Evolutionary conservation across 1,140 invertebrate species (phyloP), one percentile per base, ranked within the genome.

Genomic region (Telenomus remus): DNA sequence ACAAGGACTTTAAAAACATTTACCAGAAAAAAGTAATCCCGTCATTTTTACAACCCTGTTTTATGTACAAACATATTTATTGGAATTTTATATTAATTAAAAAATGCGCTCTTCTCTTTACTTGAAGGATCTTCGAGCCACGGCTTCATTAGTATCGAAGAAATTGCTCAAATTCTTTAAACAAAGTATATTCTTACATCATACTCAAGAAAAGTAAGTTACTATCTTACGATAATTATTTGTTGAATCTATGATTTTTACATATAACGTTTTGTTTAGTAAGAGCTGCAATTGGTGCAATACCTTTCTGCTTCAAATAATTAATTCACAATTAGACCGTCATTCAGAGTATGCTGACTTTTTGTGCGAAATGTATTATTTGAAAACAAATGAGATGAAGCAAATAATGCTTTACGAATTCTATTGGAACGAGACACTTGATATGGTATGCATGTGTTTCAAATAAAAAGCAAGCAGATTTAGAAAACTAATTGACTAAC

Each of bases 371-470:
- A 50, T 83, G 53, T 77, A 72, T 55, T 48, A 39, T 9, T 44
- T 82, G 46, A 82, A 82, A 55, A 61, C 76, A 0, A 64, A 79
- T 3, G 64, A 81, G 43, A 72, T 86, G 13, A 65, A 82, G 10
- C 60, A 79, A 3, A 75, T 81, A 1, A 55, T 86, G 11, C 16
- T 80, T 0, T 53, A 70, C 1, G 78, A 84, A 35, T 83, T 87
- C 35, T 71, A 81, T 46, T 87, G 84, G 85, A 84, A 85, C 14
- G 84, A 86, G 69, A 87, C 85, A 0, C 57, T 78, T 10, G 72
- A 44, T 8, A 85, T 85, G 85, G 83, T 14, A 46, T 0, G n/a
- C 13, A 42, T 53, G 33, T 16, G 34, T 39, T 39, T 3, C 3
- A n/a, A 2, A 39, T 11, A 39, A 39, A 11, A 39, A 39, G 3